phyloP scores from a whole-genome alignment of 2,888 invertebrate species.

The Rotaria sp. region DNA sequence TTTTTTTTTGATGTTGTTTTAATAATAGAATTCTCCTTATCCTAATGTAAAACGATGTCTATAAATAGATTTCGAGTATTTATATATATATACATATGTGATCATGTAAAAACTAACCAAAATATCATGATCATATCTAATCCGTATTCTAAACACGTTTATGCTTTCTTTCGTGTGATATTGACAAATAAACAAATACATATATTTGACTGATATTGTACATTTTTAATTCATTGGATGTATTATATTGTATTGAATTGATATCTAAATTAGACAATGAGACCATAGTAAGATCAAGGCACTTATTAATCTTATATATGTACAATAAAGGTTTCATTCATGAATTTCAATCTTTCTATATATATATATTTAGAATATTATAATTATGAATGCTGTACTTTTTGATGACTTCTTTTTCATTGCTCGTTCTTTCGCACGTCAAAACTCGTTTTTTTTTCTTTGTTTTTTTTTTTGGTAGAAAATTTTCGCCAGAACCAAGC shows the following conservation, averaged over 20 bases:
- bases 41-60: not conserved
- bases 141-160: not conserved
- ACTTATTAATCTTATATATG: not conserved
- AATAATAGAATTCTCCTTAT: not conserved
- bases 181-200: not conserved
- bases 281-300: not conserved
- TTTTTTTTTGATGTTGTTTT: too few relatives aligned
- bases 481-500: slow-evolving; percentile 47
- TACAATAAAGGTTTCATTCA: not conserved
- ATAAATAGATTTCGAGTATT: not conserved
- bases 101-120: not conserved
- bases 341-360: not conserved
- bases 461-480: slow-evolving; percentile 48
- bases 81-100: not conserved
- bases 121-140: not conserved
- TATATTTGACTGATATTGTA: too few relatives aligned
- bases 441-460: slow-evolving; percentile 44
- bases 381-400: not conserved
- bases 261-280: not conserved
- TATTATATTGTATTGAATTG: not conserved
- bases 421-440: not conserved
- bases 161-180: not conserved
- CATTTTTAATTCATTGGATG: too few relatives aligned
- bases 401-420: not conserved
- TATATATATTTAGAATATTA: not conserved